Percentiles rank a stretch among this genome's conserved stretches.
These are phyloP conservation scores for Himalopsyche anomala DNA, from an alignment of 2,888 invertebrate species.

Conservation along the genomic window DNA sequence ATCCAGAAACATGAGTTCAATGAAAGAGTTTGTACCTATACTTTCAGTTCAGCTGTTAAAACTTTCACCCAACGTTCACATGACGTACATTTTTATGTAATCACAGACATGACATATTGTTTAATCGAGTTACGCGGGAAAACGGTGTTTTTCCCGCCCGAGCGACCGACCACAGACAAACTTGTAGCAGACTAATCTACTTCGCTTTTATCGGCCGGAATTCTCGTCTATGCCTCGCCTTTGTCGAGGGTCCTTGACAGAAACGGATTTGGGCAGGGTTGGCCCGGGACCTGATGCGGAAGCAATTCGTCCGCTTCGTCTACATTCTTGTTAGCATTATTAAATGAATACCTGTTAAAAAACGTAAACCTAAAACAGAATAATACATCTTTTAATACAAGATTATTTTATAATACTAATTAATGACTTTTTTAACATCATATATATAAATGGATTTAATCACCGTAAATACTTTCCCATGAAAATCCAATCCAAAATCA, in stretches of 20 bases:
- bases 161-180: slow-evolving; percentile 34
- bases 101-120: slow-evolving; percentile 1
- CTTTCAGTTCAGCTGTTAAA: background rate
- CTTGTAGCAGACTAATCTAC: slow-evolving; percentile 34
- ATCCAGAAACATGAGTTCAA: too few relatives aligned
- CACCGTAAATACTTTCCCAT: too few relatives aligned
- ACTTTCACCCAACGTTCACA: slow-evolving; percentile 17
- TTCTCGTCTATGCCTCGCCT: slow-evolving; percentile 34
- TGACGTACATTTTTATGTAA: slow-evolving; percentile 12
- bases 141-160: slow-evolving; percentile 13
- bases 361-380: too few relatives aligned
- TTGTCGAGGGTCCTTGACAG: slow-evolving; percentile 30
- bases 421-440: too few relatives aligned
- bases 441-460: too few relatives aligned
- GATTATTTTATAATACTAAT: too few relatives aligned
- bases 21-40: too few relatives aligned
- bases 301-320: background rate
- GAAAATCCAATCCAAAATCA: too few relatives aligned
- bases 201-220: slow-evolving; percentile 29
- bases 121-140: slow-evolving; percentile 32
- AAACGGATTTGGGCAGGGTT: slow-evolving; percentile 34
- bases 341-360: too few relatives aligned
- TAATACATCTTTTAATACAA: too few relatives aligned
- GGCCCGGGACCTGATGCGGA: slow-evolving; percentile 13
- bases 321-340: too few relatives aligned